Percentiles rank a stretch among this genome's conserved stretches.
Conservation (phyloP, 1,140 invertebrate genomes). For the Acromyrmex echinatior region DNA sequence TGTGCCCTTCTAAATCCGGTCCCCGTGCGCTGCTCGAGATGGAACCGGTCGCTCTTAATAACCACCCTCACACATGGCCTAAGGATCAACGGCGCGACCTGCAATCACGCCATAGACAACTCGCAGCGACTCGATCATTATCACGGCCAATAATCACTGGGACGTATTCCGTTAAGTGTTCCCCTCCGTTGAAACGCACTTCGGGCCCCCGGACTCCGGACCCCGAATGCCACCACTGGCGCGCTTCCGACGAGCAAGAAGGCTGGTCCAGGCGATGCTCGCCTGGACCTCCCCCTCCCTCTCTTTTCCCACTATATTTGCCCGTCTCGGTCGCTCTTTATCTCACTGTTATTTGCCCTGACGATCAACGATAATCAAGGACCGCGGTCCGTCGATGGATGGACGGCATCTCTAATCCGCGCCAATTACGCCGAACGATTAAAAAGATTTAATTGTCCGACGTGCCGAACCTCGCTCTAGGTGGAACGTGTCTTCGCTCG, state of each 20-base stretch:
- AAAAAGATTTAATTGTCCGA: constrained; percentile 85
- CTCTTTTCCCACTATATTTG: constrained; percentile 52
- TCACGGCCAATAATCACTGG: constrained; percentile 85
- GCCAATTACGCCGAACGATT: constrained; percentile 83
- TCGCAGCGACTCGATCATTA: constrained; percentile 85
- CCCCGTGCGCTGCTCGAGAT: constrained; percentile 69
- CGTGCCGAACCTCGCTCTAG: constrained; percentile 65
- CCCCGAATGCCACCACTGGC: constrained; percentile 40
- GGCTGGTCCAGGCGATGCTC: neutral
- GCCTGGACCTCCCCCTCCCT: neutral
- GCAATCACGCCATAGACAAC: constrained; percentile 85
- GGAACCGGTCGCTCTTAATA: constrained; percentile 85
- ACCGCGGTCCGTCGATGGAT: constrained; percentile 67
- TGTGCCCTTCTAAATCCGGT: constrained; percentile 47
- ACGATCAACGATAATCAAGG: constrained; percentile 79
- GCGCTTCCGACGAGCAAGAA: constrained; percentile 35
- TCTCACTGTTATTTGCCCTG: constrained; percentile 72
- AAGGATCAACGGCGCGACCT: constrained; percentile 81
- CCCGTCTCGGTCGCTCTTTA: constrained; percentile 64
- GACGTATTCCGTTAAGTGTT: constrained; percentile 84
- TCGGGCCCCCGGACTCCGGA: constrained; percentile 28
- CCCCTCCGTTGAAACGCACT: constrained; percentile 76
- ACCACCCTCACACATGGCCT: constrained; percentile 85
- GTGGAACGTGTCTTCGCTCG: constrained; percentile 21
- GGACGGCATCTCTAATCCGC: constrained; percentile 82